These are phyloP conservation scores for Gadus chalcogrammus DNA, from an alignment of 2,113 vertebrate genomes.

Conservation along the genomic window DNA sequence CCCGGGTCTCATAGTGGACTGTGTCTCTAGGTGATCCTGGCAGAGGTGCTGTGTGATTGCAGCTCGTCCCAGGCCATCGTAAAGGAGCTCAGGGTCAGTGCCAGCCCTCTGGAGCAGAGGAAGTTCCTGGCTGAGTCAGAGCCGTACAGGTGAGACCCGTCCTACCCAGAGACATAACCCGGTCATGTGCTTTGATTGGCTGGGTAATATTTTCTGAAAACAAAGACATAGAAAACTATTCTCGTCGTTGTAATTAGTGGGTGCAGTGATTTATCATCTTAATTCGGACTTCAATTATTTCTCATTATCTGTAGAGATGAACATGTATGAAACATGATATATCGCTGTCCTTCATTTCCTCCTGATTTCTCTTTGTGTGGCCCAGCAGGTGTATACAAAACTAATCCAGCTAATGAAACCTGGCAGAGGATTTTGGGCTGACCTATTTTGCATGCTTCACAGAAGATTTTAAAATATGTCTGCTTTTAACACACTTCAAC, in stretches of 20 bases:
- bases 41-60: constrained; percentile 89
- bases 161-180: constrained; percentile 7
- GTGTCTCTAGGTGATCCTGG: constrained; percentile 81
- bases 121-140: constrained; percentile 89
- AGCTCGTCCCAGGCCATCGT: constrained; percentile 88
- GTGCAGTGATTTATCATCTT: neutral
- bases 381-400: neutral
- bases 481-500: neutral
- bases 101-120: constrained; percentile 86
- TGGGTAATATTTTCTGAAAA: too few relatives aligned
- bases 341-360: neutral
- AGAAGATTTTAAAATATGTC: constrained; percentile 32
- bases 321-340: neutral
- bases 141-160: constrained; percentile 79
- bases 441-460: constrained; percentile 31
- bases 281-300: too few relatives aligned
- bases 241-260: neutral
- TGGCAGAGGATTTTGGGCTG: constrained; percentile 9
- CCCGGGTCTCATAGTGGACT: too few relatives aligned
- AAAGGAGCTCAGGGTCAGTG: constrained; percentile 85
- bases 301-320: too few relatives aligned
- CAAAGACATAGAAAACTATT: too few relatives aligned
- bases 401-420: constrained; percentile 1
- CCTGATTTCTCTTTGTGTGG: too few relatives aligned
- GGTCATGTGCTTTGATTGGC: too few relatives aligned